A percentile compares a stretch with the other conserved stretches of the same genome.
Evolutionary conservation across 2,797 vertebrate species (phyloP).

Genomic region (Syngnathus rostellatus): DNA sequence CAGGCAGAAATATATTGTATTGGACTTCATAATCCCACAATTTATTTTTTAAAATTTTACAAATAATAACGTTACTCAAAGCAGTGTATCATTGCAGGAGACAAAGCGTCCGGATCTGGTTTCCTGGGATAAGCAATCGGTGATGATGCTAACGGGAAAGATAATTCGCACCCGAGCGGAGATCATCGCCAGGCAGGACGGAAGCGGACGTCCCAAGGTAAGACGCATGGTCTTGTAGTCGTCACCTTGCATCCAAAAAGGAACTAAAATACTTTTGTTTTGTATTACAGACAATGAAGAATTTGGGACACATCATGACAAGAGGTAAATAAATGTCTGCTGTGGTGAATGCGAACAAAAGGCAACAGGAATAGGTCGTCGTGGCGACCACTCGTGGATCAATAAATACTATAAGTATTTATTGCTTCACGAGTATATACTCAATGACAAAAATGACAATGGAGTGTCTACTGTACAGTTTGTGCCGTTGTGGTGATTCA

Average conservation of each 20-base stretch:
- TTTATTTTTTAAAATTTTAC: no score
- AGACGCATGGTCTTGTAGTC: not conserved
- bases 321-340: conserved; percentile 34
- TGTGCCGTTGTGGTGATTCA: not conserved
- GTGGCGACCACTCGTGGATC: not conserved
- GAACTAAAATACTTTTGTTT: not conserved
- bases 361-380: not conserved
- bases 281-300: conserved; percentile 28
- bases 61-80: not conserved
- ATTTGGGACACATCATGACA: conserved; percentile 24
- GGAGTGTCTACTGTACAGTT: no score
- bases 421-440: no score
- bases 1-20: conserved; percentile 73
- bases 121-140: conserved; percentile 51
- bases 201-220: conserved; percentile 64
- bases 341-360: not conserved
- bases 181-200: conserved; percentile 69
- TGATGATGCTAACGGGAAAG: conserved; percentile 56
- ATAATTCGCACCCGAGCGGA: conserved; percentile 66
- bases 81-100: conserved; percentile 46
- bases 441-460: no score
- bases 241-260: not conserved
- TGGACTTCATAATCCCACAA: not conserved
- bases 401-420: not conserved
- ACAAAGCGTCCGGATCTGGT: conserved; percentile 65